phyloP scores from a whole-genome alignment of 1,140 invertebrate species.

The Conus ventricosus region DNA sequence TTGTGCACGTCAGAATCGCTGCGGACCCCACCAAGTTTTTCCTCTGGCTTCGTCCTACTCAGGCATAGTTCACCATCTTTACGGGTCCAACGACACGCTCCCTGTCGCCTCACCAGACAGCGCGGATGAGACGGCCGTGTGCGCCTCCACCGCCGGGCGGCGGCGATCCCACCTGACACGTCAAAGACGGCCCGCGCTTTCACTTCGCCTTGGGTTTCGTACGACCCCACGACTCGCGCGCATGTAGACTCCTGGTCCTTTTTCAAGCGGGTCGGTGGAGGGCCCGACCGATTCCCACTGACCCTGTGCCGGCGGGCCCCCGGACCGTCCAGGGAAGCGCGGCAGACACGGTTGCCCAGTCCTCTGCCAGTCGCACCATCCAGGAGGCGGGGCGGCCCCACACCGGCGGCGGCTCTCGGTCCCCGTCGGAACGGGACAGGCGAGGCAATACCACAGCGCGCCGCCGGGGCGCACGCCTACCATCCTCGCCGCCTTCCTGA shows the following conservation, averaged over 20 bases:
- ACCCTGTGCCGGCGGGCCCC: conserved; percentile 40
- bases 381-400: conserved; percentile 20
- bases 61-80: conserved; percentile 95
- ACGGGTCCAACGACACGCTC: conserved; percentile 87
- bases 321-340: conserved; percentile 46
- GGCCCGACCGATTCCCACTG: conserved; percentile 71
- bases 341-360: conserved; percentile 39
- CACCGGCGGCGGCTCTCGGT: conserved; percentile 33
- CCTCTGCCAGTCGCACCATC: conserved; percentile 26
- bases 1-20: conserved; percentile 94
- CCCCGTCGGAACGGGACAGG: conserved; percentile 33
- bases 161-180: conserved; percentile 72
- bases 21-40: conserved; percentile 91
- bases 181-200: conserved; percentile 76
- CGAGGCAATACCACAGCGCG: conserved; percentile 32
- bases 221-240: conserved; percentile 85
- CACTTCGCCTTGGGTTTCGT: conserved; percentile 82
- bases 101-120: conserved; percentile 78
- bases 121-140: conserved; percentile 74
- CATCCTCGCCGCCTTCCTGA: conserved; percentile 46
- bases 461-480: conserved; percentile 31
- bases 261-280: conserved; percentile 89
- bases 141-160: conserved; percentile 79
- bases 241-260: conserved; percentile 93
- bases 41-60: conserved; percentile 89